Base-by-base conservation (phyloP, 2,888 invertebrate genomes). In the Lycophotia porphyrea region DNA sequence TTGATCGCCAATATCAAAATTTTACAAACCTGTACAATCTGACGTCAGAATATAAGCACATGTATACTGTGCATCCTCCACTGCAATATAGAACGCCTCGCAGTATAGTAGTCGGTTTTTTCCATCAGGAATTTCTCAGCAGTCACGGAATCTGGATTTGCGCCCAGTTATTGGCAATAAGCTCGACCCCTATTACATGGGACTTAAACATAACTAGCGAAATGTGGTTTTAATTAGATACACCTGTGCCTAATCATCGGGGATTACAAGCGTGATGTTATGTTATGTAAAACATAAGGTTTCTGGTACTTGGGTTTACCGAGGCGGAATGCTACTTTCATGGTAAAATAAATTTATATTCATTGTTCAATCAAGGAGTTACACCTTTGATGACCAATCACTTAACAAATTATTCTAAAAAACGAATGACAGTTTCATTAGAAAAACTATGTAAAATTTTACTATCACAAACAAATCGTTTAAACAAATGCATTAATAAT, bases 61-160 rank as follows among this genome's bases (percentile, higher is more conserved):
- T 34, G 5, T n/a, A 13, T 67, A 42, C n/a, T 72, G 71, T n/a
- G 68, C 42, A 9, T 42, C 31, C 18, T 67, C 68, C 31, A 72
- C n/a, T 8, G 71, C 68, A n/a, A 21, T 21, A 21, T 72, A 72
- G 13, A 72, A 72, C 8, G 15, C 64, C 27, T 71, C 70, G 34
- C 63, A 71, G n/a, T 63, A n/a, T n/a, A n/a, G n/a, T n/a, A n/a
- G n/a, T n/a, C n/a, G n/a, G n/a, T n/a, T n/a, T n/a, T n/a, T n/a
- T n/a, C n/a, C n/a, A n/a, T n/a, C n/a, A n/a, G n/a, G n/a, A n/a
- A n/a, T n/a, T n/a, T n/a, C n/a, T n/a, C n/a, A n/a, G n/a, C n/a
- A n/a, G n/a, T n/a, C n/a, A n/a, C n/a, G n/a, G n/a, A n/a, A n/a
- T n/a, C n/a, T n/a, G n/a, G n/a, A n/a, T n/a, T n/a, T n/a, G n/a